A percentile compares a stretch with the other conserved stretches of the same genome.
phyloP scores from a whole-genome alignment of 2,113 vertebrate genomes.

The Empidonax alnorum region DNA sequence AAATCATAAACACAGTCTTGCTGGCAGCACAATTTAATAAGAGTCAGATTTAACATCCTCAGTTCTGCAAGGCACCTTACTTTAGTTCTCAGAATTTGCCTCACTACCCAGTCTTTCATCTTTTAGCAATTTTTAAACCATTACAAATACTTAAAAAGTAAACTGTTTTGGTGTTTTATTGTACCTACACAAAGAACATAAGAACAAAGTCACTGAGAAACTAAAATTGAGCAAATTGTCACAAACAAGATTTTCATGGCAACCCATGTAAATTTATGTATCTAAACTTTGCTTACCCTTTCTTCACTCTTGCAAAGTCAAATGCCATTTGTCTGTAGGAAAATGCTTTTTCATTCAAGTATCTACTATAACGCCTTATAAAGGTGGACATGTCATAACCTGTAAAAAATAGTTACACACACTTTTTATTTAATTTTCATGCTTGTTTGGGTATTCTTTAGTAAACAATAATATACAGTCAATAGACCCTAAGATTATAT shows the following conservation, averaged over 20 bases:
- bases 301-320: conserved; percentile 98
- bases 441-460: neutral
- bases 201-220: neutral
- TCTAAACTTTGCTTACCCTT: conserved; percentile 83
- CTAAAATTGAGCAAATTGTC: neutral
- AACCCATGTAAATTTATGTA: neutral
- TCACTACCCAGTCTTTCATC: neutral
- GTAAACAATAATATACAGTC: rapidly evolving
- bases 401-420: neutral
- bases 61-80: neutral
- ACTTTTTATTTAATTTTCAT: neutral
- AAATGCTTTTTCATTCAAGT: conserved; percentile 98
- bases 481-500: neutral
- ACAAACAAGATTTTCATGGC: neutral
- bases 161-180: neutral
- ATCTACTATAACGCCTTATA: conserved; percentile 89
- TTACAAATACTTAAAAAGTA: neutral
- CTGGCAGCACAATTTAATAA: neutral
- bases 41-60: neutral
- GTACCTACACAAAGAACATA: neutral
- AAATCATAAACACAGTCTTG: neutral
- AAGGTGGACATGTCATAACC: conserved; percentile 67
- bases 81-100: neutral
- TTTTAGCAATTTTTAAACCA: neutral
- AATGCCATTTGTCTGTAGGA: conserved; percentile 99